Evolutionary conservation across 1,140 invertebrate genomes (phyloP), one percentile per base, ranked within the genome.

Genomic region (Pristionchus pacificus): DNA sequence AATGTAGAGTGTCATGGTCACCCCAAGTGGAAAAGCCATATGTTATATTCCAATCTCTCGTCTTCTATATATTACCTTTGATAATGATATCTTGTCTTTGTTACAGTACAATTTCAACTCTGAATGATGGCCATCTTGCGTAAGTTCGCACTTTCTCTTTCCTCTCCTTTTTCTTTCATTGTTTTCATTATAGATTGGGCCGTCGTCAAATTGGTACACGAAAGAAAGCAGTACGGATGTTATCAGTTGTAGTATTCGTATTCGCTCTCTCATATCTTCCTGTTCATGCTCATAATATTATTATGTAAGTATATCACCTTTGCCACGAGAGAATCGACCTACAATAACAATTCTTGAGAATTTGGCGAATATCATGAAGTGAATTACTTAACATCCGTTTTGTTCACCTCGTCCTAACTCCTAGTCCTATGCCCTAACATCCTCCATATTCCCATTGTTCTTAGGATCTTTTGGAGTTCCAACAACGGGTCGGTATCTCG

Each of bases 261-360:
- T 82, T 82, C 59, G 79, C 77, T 14, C 62, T 83, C 24, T 73
- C 66, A 19, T 82, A 84, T 62, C 63, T 82, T 38, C 80, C 80
- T 10, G 80, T 82, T 15, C 80, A 82, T 65, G 29, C 81, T 28
- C 79, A 83, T 29, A 82, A 82, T 65, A 71, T 83, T 28, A 65
- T 70, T 30, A 67, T 76, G 78, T 79, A 61, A 66, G 76, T 72
- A 55, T 55, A n/a, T n/a, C n/a, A n/a, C n/a, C n/a, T n/a, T n/a
- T n/a, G n/a, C n/a, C n/a, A n/a, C n/a, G n/a, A n/a, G n/a, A n/a
- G n/a, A n/a, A n/a, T n/a, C n/a, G n/a, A n/a, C n/a, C n/a, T n/a
- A n/a, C n/a, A n/a, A n/a, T n/a, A n/a, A n/a, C n/a, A n/a, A n/a
- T n/a, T n/a, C n/a, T n/a, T n/a, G n/a, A n/a, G n/a, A n/a, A n/a